These are phyloP conservation scores for Whitmania pigra DNA, from an alignment of 1,140 invertebrate genomes.

Conservation along the genomic window DNA sequence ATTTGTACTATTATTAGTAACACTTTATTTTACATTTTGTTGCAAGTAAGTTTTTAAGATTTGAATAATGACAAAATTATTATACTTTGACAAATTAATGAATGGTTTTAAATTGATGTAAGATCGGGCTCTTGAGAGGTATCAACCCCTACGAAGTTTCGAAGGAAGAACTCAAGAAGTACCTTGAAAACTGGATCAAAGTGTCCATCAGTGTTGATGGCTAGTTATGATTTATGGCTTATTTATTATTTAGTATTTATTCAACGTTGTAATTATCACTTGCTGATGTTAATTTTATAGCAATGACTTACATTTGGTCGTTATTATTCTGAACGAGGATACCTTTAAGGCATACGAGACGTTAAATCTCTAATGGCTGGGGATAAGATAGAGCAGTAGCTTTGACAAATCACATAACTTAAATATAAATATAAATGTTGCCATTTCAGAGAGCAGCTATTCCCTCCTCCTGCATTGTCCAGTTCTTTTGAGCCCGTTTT, in stretches of 20 bases:
- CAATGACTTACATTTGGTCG: not conserved
- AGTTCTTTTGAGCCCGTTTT: constrained; percentile 1
- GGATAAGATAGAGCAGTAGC: no score
- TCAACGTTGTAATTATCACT: not conserved
- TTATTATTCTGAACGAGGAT: not conserved
- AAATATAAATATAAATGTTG: no score
- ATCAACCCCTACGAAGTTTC: not conserved
- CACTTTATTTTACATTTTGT: no score
- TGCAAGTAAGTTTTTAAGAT: no score
- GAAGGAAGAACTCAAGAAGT: constrained; percentile 6
- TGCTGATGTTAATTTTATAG: not conserved
- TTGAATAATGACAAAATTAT: no score
- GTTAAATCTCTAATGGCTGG: not conserved
- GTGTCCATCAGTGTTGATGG: constrained; percentile 8
- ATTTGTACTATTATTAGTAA: no score
- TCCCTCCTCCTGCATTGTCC: constrained; percentile 16
- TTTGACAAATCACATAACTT: no score
- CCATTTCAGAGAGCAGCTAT: not conserved
- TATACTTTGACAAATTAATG: no score
- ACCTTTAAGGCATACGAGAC: no score
- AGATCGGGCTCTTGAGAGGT: not conserved
- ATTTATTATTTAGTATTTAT: no score
- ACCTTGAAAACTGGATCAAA: constrained; percentile 11
- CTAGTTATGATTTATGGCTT: not conserved
- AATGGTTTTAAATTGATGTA: not conserved